Base-by-base conservation (phyloP, 2,888 invertebrate genomes). In the Aphodius granarius region DNA sequence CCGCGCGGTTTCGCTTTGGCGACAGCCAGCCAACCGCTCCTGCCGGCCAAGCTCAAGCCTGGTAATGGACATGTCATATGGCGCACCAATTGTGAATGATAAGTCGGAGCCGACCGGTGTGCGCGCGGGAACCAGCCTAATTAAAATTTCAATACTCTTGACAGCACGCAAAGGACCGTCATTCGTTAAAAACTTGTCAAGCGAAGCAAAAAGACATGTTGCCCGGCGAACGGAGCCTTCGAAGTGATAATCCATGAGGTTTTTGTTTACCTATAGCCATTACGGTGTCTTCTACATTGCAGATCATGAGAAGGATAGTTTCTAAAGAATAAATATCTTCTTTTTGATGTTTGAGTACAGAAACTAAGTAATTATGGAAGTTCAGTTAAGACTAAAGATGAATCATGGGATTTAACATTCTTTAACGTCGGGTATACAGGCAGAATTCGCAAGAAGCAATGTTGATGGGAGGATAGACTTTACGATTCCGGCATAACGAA, bases 131-230 rank as follows among this genome's bases (percentile, higher is more conserved):
- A 71, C 71, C 17, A n/a, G 19, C 20, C 63, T 72, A 62, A 72
- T 72, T 72, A 72, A 72, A 72, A 72, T 72, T 72, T 72, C 72
- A 72, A 63, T 62, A 19, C 63, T 15, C 23, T 19, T 71, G 71
- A 71, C 71, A 71, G 63, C 63, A 68, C 19, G 20, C 22, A 20
- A 18, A 20, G 43, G 43, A 43, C 43, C 43, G 19, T 20, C 68
- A 20, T 19, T 68, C 20, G 20, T 68, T 68, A 68, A 68, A 68
- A 68, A 68, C 68, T 68, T n/a, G 68, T 68, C 68, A 68, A 21
- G 5, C 21, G 68, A 18, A 68, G 21, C 19, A 15, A 68, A 19
- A 65, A 43, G 43, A 13, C 43, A 43, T 43, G 43, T 43, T 13
- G 43, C 43, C 43, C 9, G 13, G 43, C 43, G 9, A 43, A 43